These are phyloP conservation scores for Myotis davidii DNA, from an alignment of 2,113 vertebrate genomes.

Conservation along the genomic window DNA sequence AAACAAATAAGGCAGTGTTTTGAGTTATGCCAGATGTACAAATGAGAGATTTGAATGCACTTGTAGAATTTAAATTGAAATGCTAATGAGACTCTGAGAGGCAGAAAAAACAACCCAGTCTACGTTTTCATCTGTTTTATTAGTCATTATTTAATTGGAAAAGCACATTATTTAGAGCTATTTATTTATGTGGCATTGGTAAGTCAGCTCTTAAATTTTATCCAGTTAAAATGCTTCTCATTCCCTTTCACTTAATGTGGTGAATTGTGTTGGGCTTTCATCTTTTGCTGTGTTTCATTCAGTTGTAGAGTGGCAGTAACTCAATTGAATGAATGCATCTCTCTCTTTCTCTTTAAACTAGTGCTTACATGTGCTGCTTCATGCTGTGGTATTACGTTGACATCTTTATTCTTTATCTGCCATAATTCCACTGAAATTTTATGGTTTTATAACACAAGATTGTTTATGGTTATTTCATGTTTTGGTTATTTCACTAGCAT, in stretches of 20 bases:
- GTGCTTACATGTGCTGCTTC: constrained; percentile 66
- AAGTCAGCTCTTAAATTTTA: constrained; percentile 72
- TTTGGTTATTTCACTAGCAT: constrained; percentile 45
- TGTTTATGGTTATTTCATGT: constrained; percentile 17
- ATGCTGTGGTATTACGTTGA: constrained; percentile 63
- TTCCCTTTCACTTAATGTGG: constrained; percentile 75
- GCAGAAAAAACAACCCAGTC: constrained; percentile 76
- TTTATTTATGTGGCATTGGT: constrained; percentile 69
- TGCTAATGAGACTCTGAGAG: constrained; percentile 84
- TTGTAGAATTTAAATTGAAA: constrained; percentile 82
- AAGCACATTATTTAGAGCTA: constrained; percentile 79
- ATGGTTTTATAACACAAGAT: constrained; percentile 56
- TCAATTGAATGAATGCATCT: constrained; percentile 54
- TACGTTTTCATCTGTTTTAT: constrained; percentile 81
- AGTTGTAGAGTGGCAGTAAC: constrained; percentile 62
- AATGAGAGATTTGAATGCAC: constrained; percentile 81
- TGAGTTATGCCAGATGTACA: constrained; percentile 81
- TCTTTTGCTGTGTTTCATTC: constrained; percentile 75
- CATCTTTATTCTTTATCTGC: constrained; percentile 74
- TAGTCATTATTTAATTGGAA: constrained; percentile 78
- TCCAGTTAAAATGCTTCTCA: constrained; percentile 75
- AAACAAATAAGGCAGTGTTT: constrained; percentile 81
- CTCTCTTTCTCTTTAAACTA: not conserved
- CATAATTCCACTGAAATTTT: constrained; percentile 66
- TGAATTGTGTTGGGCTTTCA: constrained; percentile 58